Evolutionary conservation across 2,888 invertebrate species (phyloP).

Genomic region (Nymphalis urticae): DNA sequence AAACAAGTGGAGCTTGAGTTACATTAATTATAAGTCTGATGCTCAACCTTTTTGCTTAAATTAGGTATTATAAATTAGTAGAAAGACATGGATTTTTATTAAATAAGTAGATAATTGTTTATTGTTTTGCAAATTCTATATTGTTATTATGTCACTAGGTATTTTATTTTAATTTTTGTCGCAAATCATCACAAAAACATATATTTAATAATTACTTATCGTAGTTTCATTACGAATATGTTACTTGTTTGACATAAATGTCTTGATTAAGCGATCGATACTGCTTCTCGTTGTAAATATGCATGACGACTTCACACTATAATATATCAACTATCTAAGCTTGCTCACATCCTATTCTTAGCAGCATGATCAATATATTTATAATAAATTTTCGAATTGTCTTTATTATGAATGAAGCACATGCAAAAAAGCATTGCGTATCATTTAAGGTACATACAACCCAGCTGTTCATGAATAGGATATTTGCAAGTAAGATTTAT

Average conservation of each 20-base stretch:
- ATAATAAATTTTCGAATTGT: no score
- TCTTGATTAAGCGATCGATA: constrained; percentile 47
- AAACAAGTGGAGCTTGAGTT: constrained; percentile 61
- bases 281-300: constrained; percentile 54
- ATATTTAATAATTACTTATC: constrained; percentile 26
- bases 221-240: constrained; percentile 53
- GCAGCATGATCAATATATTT: constrained; percentile 4
- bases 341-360: constrained; percentile 33
- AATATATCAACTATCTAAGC: constrained; percentile 17
- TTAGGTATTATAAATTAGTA: constrained; percentile 57
- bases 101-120: constrained; percentile 53
- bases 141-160: constrained; percentile 55
- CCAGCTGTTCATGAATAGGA: background rate
- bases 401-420: no score
- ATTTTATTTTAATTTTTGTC: constrained; percentile 57
- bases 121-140: constrained; percentile 58
- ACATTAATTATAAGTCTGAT: constrained; percentile 62
- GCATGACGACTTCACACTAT: constrained; percentile 49
- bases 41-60: constrained; percentile 75
- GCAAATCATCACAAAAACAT: constrained; percentile 48
- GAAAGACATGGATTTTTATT: constrained; percentile 50
- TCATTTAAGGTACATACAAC: background rate
- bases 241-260: constrained; percentile 45
- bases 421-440: background rate
- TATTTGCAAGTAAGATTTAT: background rate